phyloP scores from a whole-genome alignment of 2,113 vertebrate genomes.

The Siphamia tubifer region DNA sequence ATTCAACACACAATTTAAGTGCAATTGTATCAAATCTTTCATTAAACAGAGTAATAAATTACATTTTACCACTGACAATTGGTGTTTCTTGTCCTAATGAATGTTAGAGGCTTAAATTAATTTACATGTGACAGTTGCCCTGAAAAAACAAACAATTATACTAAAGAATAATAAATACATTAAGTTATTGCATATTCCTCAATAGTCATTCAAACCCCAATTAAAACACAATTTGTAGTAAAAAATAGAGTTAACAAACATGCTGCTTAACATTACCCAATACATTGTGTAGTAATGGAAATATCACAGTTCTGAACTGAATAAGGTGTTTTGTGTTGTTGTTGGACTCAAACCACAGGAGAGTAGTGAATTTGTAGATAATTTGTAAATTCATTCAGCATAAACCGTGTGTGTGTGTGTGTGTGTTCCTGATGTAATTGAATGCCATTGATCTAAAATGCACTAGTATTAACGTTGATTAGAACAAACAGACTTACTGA shows the following conservation, averaged over 20 bases:
- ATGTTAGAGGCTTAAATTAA: no score
- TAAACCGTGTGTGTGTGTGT: constrained; percentile 7
- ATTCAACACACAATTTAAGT: no score
- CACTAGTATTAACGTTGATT: constrained; percentile 19
- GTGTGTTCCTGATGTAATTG: constrained; percentile 4
- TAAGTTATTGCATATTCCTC: background rate
- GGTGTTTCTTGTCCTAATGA: no score
- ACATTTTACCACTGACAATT: no score
- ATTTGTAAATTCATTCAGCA: background rate
- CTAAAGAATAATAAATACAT: background rate
- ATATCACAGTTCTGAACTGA: background rate
- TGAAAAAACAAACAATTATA: background rate
- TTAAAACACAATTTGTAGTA: no score
- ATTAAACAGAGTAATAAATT: no score
- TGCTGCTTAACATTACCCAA: background rate
- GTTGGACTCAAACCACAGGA: background rate
- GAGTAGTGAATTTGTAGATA: background rate
- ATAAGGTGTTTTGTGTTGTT: no score
- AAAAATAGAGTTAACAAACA: background rate
- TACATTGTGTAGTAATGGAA: background rate
- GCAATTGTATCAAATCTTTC: no score
- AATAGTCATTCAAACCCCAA: background rate
- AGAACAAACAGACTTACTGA: background rate
- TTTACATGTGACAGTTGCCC: no score
- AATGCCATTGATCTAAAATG: background rate